Conservation (phyloP, 2,888 invertebrate genomes). For the Tenthredo amoena region DNA sequence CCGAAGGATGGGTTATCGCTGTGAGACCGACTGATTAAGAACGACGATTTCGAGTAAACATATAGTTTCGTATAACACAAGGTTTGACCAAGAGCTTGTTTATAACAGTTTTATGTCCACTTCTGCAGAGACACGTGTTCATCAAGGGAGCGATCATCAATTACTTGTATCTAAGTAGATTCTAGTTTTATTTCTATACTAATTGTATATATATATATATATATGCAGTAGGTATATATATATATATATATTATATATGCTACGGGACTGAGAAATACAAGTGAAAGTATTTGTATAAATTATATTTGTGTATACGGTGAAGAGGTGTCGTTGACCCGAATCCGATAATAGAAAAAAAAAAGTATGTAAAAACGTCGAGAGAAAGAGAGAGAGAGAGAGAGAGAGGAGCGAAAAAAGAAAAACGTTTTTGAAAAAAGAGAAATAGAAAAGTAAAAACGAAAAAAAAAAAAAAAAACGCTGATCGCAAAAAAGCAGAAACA, state of each 20-base stretch:
- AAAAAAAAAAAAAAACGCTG: slow-evolving; percentile 56
- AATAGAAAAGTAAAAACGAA: slow-evolving; percentile 47
- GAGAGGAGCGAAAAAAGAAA: not conserved
- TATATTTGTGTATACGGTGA: not conserved
- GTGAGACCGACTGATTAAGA: slow-evolving; percentile 30
- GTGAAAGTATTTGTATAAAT: slow-evolving; percentile 43
- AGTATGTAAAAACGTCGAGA: not conserved
- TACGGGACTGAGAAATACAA: not conserved
- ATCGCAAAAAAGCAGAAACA: slow-evolving; percentile 19
- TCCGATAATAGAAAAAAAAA: slow-evolving; percentile 11
- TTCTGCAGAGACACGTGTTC: not conserved
- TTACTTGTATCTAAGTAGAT: not conserved
- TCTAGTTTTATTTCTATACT: not conserved
- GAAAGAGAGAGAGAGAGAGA: not conserved
- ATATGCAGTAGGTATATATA: not conserved
- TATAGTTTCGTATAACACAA: not conserved
- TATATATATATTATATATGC: no score
- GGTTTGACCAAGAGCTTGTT: not conserved
- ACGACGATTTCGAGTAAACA: not conserved
- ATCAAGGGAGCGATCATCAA: not conserved
- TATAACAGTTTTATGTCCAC: not conserved
- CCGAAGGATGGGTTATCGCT: slow-evolving; percentile 34
- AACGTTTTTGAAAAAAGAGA: not conserved
- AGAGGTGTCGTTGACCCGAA: slow-evolving; percentile 38
- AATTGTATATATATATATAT: not conserved